Evolutionary conservation across 2,888 invertebrate species (phyloP).

Genomic region (Hirtodrosophila cameraria): DNA sequence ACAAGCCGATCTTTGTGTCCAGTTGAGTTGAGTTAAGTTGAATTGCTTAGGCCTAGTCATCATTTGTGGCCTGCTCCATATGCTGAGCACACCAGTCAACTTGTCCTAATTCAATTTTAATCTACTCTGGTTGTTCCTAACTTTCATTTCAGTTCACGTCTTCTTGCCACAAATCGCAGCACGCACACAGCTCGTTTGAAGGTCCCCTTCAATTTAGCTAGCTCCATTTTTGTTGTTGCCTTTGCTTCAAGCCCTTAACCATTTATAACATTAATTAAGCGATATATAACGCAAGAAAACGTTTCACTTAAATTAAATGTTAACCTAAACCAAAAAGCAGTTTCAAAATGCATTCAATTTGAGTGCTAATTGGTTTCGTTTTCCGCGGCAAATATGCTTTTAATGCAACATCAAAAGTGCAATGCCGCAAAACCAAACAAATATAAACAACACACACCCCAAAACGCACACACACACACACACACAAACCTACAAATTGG

Average conservation of each 20-base stretch:
- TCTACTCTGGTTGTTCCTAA: constrained; percentile 39
- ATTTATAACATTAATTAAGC: too few species aligned
- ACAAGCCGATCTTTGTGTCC: constrained; percentile 6
- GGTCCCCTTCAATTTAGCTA: constrained; percentile 13
- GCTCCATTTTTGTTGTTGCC: neutral
- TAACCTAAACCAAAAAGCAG: too few species aligned
- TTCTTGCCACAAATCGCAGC: constrained; percentile 34
- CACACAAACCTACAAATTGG: neutral
- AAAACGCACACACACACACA: neutral
- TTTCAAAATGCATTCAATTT: constrained; percentile 16
- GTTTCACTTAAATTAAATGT: too few species aligned
- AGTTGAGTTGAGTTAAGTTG: constrained; percentile 1
- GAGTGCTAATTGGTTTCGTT: constrained; percentile 28
- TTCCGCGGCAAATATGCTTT: constrained; percentile 3
- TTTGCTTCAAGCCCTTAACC: constrained; percentile 10
- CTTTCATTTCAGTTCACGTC: constrained; percentile 11
- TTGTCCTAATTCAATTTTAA: constrained; percentile 63
- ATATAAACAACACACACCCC: too few species aligned
- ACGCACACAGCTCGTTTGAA: constrained; percentile 34
- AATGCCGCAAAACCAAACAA: neutral
- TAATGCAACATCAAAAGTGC: constrained; percentile 13
- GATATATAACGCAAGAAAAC: too few species aligned
- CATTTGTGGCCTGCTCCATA: constrained; percentile 25
- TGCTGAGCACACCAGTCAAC: constrained; percentile 18
- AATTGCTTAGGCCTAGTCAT: neutral